Evolutionary conservation across 2,888 invertebrate genomes (phyloP).

Genomic region (Amblyjoppa proteus): DNA sequence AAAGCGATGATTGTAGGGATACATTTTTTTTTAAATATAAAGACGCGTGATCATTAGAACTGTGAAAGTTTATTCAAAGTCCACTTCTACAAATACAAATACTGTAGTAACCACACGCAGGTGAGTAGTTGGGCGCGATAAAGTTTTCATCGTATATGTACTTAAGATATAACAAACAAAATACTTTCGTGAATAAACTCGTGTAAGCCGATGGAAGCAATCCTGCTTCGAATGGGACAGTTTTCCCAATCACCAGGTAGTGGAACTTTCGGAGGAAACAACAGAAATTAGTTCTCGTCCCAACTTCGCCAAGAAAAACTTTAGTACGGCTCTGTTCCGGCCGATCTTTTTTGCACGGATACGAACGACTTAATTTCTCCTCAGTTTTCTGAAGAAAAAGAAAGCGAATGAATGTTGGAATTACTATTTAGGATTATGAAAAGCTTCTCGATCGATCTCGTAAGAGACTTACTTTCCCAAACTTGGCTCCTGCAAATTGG

Average conservation of each 20-base stretch:
- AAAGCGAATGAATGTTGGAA: not conserved
- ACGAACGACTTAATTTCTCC: slow-evolving; percentile 68
- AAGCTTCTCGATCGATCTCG: not conserved
- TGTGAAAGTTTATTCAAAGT: slow-evolving; percentile 37
- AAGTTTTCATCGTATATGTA: slow-evolving; percentile 1
- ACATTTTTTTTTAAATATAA: not conserved
- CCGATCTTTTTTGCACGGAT: not conserved
- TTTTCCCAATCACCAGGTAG: slow-evolving; percentile 23
- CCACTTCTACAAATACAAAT: slow-evolving; percentile 39
- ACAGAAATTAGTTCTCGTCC: not conserved
- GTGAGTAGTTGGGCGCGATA: slow-evolving; percentile 14
- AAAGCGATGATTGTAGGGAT: too few relatives aligned
- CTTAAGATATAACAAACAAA: slow-evolving; percentile 34
- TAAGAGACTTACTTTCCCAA: slow-evolving; percentile 74
- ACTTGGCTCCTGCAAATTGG: slow-evolving; percentile 77
- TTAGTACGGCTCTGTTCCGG: not conserved
- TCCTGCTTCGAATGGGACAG: slow-evolving; percentile 26
- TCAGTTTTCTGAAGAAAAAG: slow-evolving; percentile 73
- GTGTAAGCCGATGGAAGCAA: slow-evolving; percentile 42
- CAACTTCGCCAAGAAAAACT: not conserved
- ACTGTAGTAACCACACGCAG: slow-evolving; percentile 17
- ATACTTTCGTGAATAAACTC: slow-evolving; percentile 14
- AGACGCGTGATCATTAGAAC: not conserved
- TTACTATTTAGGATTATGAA: slow-evolving; percentile 39
- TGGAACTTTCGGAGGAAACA: slow-evolving; percentile 28